These are phyloP conservation scores for Rugalucina vietnamica DNA, from an alignment of 2,888 invertebrate genomes.

Conservation along the genomic window DNA sequence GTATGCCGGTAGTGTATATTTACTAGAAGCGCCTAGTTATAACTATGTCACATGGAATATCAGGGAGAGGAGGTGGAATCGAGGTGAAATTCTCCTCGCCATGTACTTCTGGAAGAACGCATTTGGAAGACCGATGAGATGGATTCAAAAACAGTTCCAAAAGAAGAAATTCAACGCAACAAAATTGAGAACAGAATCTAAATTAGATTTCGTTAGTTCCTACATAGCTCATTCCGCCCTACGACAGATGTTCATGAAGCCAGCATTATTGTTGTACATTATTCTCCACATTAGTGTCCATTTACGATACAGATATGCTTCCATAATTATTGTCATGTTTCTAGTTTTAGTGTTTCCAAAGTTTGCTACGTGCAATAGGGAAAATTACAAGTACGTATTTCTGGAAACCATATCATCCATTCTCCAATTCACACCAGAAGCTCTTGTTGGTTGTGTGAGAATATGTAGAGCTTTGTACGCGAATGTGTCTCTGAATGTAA, in stretches of 20 bases:
- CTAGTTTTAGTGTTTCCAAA: conserved; percentile 78
- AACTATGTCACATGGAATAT: conserved; percentile 80
- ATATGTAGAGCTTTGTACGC: conserved; percentile 74
- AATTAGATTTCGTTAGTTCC: conserved; percentile 75
- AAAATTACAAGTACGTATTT: conserved; percentile 75
- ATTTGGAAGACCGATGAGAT: conserved; percentile 73
- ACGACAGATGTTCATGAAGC: conserved; percentile 79
- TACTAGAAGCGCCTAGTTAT: conserved; percentile 76
- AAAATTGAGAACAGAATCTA: conserved; percentile 74
- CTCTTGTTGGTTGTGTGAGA: conserved; percentile 77
- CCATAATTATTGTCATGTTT: conserved; percentile 76
- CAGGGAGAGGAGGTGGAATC: conserved; percentile 77
- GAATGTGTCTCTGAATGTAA: conserved; percentile 71
- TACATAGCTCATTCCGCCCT: conserved; percentile 78
- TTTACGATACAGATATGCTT: conserved; percentile 72
- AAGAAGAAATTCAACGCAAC: conserved; percentile 73
- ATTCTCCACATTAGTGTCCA: conserved; percentile 73
- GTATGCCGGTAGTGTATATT: conserved; percentile 72
- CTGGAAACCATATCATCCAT: conserved; percentile 77
- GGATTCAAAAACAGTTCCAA: conserved; percentile 73
- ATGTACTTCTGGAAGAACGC: conserved; percentile 78
- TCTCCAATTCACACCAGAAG: conserved; percentile 79
- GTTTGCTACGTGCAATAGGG: conserved; percentile 73
- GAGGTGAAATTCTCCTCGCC: conserved; percentile 76
- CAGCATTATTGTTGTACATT: conserved; percentile 73